Evolutionary conservation across 2,888 invertebrate species (phyloP).

Genomic region (Drosophila mettleri): DNA sequence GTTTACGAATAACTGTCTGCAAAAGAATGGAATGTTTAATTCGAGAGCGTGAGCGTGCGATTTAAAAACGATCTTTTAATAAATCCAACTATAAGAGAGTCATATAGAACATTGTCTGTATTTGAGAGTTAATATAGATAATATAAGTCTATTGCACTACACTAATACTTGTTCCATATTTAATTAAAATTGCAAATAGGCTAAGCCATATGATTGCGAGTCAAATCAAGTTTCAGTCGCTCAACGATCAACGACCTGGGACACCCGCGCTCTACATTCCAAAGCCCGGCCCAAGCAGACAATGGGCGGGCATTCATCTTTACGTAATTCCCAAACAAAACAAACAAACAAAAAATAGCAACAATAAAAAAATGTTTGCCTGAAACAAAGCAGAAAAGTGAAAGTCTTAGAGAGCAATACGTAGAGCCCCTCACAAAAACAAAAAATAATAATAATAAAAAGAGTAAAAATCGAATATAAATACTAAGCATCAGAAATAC

Average conservation of each 20-base stretch:
- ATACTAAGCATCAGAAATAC: conserved; percentile 59
- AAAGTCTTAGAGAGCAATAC: conserved; percentile 56
- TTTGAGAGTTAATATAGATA: no score
- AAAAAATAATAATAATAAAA: no score
- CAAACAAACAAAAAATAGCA: conserved; percentile 15
- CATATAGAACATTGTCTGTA: no score
- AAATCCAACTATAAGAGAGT: no score
- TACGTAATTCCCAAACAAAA: conserved; percentile 71
- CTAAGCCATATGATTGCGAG: conserved; percentile 34
- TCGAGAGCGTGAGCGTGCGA: background rate
- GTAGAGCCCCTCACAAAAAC: conserved; percentile 29
- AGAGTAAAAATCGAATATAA: conserved; percentile 42
- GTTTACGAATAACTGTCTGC: background rate
- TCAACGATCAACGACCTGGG: conserved; percentile 50
- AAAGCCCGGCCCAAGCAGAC: conserved; percentile 38
- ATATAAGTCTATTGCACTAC: no score
- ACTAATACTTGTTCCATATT: conserved; percentile 15
- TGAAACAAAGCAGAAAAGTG: conserved; percentile 76
- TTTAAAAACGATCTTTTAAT: no score
- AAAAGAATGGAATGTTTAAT: background rate
- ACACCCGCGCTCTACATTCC: conserved; percentile 66
- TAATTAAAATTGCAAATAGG: conserved; percentile 14
- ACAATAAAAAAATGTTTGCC: conserved; percentile 48
- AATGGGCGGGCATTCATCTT: conserved; percentile 78
- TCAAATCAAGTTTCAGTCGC: conserved; percentile 40